phyloP scores from a whole-genome alignment of 2,888 invertebrate genomes.

The Hemaris fuciformis region DNA sequence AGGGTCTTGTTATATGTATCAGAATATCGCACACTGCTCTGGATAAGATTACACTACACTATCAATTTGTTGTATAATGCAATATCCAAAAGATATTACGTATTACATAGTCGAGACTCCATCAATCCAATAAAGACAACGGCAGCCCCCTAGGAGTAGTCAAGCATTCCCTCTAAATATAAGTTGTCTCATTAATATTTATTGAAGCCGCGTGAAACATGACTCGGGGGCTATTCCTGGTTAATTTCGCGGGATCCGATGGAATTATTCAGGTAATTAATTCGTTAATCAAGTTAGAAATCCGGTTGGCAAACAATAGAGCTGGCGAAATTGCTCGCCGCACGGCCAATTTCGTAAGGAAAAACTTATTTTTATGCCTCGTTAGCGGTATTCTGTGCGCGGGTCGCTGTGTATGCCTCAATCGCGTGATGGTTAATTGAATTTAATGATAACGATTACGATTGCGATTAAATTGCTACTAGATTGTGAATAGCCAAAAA shows the following conservation, averaged over 20 bases:
- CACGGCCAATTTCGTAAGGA: conserved; percentile 33
- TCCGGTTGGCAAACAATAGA: conserved; percentile 50
- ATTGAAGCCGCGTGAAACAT: conserved; percentile 40
- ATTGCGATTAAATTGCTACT: neutral
- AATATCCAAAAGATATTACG: neutral
- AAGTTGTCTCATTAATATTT: conserved; percentile 30
- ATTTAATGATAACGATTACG: neutral
- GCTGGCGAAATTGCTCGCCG: conserved; percentile 37
- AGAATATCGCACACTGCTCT: too few relatives aligned
- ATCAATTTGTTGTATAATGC: neutral
- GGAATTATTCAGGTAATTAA: conserved; percentile 52
- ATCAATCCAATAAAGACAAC: conserved; percentile 1
- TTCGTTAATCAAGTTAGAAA: conserved; percentile 57
- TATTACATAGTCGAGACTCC: neutral
- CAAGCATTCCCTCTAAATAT: conserved; percentile 25
- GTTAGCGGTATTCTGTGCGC: conserved; percentile 19
- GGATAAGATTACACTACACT: too few relatives aligned
- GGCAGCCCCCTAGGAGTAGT: neutral
- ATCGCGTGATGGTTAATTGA: neutral
- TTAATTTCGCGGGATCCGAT: conserved; percentile 47
- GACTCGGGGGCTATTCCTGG: conserved; percentile 40
- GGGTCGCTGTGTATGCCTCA: neutral
- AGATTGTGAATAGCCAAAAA: neutral
- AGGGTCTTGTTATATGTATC: neutral
- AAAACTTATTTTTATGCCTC: conserved; percentile 38